Evolutionary conservation across 1,140 invertebrate genomes (phyloP), one percentile per base, ranked within the genome.

Genomic region (Calliphora vicina): DNA sequence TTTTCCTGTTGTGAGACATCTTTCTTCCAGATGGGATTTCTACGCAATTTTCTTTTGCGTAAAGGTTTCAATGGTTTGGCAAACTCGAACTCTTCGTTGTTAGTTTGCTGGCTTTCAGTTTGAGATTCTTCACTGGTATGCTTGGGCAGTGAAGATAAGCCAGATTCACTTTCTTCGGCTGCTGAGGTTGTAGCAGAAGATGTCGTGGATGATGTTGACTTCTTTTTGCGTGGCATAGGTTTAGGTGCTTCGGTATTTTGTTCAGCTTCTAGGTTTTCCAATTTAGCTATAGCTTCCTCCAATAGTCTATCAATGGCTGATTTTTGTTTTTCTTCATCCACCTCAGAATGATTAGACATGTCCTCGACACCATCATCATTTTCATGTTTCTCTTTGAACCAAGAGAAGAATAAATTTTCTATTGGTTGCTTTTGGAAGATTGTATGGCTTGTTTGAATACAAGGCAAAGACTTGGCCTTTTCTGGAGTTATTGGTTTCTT

Each of bases 101-200:
- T 23, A 25, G 27, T 50, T 27, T 50, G 50, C n/a, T 17, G 29
- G 0, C 81, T 76, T 61, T 88, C 88, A 1, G 85, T 84, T 84
- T 88, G 88, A n/a, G 88, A 88, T 81, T 89, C 88, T 82, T 89
- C 87, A 71, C 86, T 89, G 27, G 87, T 89, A 82, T 87, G 85
- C 87, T 89, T 89, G 9, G 88, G 88, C n/a, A 89, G 17, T 9
- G 86, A 89, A 20, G 87, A 88, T 8, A 89, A 78, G 0, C 88
- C 88, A 1, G 88, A 89, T 29, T 89, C 88, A 67, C 88, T 88
- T 72, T 88, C 87, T 42, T 88, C 88, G 42, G 85, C 85, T 12
- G 85, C 87, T 0, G 88, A 89, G 20, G 85, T 85, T 61, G 87
- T 89, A 80, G 83, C 83, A 8, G 86, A 87, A 25, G 82, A 82